Evolutionary conservation across 2,113 vertebrate species (phyloP).

Genomic region (Procapra przewalskii): DNA sequence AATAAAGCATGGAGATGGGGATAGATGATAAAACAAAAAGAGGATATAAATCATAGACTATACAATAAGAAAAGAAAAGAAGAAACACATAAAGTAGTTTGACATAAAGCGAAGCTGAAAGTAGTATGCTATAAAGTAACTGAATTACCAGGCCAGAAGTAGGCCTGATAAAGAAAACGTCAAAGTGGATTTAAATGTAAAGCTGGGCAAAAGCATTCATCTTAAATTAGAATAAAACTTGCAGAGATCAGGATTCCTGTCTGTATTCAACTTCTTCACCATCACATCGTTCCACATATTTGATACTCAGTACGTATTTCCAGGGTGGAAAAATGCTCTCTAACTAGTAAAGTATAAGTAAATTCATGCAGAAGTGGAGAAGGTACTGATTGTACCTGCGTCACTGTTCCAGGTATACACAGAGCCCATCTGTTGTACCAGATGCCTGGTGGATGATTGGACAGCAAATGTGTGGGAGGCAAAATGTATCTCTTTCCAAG

Average conservation of each 20-base stretch:
- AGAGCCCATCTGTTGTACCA: not conserved
- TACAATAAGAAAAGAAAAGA: not conserved
- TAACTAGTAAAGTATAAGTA: not conserved
- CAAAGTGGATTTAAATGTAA: not conserved
- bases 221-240: not conserved
- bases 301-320: not conserved
- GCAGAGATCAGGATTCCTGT: not conserved
- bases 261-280: not conserved
- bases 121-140: not conserved
- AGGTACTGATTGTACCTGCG: not conserved
- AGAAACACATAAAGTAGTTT: not conserved
- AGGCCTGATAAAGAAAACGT: not conserved
- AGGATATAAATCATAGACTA: not conserved
- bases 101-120: not conserved
- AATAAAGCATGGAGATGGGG: not conserved
- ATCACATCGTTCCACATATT: not conserved
- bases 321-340: not conserved
- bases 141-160: not conserved
- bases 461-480: not conserved
- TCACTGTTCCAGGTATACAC: not conserved
- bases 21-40: not conserved
- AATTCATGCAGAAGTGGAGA: not conserved
- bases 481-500: slow-evolving; percentile 1
- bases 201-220: not conserved
- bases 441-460: not conserved